phyloP scores from a whole-genome alignment of 2,888 invertebrate species.

The Dryadula phaetusa region DNA sequence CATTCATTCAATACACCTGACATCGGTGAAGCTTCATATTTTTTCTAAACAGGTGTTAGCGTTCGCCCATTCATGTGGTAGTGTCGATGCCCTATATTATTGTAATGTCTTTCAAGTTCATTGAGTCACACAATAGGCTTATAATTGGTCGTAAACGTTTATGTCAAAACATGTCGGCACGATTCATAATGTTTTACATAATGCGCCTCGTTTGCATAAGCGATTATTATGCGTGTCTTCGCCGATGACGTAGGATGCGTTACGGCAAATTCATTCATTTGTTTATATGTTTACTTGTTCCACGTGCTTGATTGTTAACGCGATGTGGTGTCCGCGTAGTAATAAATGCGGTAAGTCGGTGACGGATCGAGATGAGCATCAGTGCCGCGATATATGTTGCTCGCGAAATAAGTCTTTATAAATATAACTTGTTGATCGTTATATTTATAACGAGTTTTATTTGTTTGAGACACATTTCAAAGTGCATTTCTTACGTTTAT shows the following conservation, averaged over 20 bases:
- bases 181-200: conserved; percentile 79
- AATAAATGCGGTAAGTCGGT: conserved; percentile 66
- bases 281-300: conserved; percentile 76
- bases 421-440: background rate
- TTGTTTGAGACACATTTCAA: too few species aligned
- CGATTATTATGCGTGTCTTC: conserved; percentile 81
- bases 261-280: conserved; percentile 79
- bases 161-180: conserved; percentile 76
- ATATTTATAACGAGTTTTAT: background rate
- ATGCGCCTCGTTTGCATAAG: conserved; percentile 81
- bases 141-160: conserved; percentile 77
- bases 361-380: conserved; percentile 52
- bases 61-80: conserved; percentile 59
- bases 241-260: conserved; percentile 68
- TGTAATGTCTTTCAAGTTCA: conserved; percentile 79
- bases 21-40: conserved; percentile 57
- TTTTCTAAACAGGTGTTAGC: conserved; percentile 76
- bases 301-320: conserved; percentile 79
- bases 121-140: conserved; percentile 76
- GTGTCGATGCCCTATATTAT: conserved; percentile 82
- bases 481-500: too few species aligned
- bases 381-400: conserved; percentile 19
- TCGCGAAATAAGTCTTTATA: too few species aligned
- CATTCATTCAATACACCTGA: conserved; percentile 67
- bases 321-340: conserved; percentile 59